Evolutionary conservation across 2,113 vertebrate species (phyloP), one percentile per base, ranked within the genome.

Genomic region (Sceloporus undulatus): DNA sequence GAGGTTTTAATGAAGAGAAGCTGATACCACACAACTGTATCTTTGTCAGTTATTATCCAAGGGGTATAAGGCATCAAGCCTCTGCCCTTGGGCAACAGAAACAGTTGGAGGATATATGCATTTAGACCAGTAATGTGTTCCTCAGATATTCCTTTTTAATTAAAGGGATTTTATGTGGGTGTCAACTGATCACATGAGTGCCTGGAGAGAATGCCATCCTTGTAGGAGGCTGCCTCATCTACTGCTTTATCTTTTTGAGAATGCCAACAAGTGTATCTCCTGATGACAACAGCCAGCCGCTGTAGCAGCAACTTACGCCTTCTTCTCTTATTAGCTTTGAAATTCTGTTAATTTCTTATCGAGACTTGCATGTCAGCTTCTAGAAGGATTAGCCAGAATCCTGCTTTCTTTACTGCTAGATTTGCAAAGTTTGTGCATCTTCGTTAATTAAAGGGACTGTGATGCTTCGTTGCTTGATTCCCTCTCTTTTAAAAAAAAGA

Each of bases 311-410:
- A 81, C 18, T 62, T 34, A 48, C 54, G 4, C 1, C 66, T 21
- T 82, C 75, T 59, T 70, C 23, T n/a, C 62, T 83, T 74, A 65
- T 74, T 89, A 79, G n/a, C 18, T n/a, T 79, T 79, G 6, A 79
- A 85, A 85, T 62, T 83, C 38, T 83, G 52, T 83, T 89, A 83
- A 83, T 84, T 85, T 90, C 27, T 93, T 85, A 66, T 34, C 8
- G 8, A 34, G 54, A 82, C 85, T 88, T 91, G 65, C 73, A 11
- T 80, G 23, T 25, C 79, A 66, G 10, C 87, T 92, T 9, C 52
- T 77, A 62, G 88, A 68, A 86, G 71, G 52, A 27, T 84, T 77
- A 2, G 0, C 9, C 48, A 89, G 80, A 90, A 93, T 71, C 85
- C 73, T 86, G 5, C 82, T 90, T 91, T 91, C 40, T 82, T 83